Evolutionary conservation across 2,888 invertebrate species (phyloP).

Genomic region (Chymomyza amoena): DNA sequence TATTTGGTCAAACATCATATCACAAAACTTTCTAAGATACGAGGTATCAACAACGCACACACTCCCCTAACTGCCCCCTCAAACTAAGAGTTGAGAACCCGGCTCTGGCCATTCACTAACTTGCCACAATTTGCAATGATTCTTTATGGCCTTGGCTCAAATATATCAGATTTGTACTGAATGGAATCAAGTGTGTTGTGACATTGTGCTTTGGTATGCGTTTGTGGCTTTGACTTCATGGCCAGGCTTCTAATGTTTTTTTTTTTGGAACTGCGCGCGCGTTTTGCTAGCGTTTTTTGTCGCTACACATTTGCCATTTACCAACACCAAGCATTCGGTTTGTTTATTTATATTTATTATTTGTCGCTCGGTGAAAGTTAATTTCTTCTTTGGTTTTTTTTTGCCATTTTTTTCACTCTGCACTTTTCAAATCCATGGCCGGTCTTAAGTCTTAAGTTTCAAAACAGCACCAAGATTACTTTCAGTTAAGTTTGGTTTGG

Average conservation of each 20-base stretch:
- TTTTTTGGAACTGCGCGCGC: neutral
- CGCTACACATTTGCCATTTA: too few species aligned
- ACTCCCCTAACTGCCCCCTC: neutral
- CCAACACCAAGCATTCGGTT: neutral
- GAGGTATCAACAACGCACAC: neutral
- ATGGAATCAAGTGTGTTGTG: neutral
- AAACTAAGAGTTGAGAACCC: neutral
- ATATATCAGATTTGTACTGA: neutral
- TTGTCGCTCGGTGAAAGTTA: slow-evolving; percentile 46
- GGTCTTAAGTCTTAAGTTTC: slow-evolving; percentile 50
- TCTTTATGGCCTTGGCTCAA: slow-evolving; percentile 1
- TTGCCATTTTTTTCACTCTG: slow-evolving; percentile 33
- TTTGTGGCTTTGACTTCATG: neutral
- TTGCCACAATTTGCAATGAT: neutral
- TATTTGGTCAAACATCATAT: neutral
- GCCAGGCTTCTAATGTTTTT: neutral
- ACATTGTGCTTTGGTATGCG: neutral
- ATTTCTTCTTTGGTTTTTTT: slow-evolving; percentile 64
- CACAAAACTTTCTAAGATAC: slow-evolving; percentile 2
- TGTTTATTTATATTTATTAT: neutral
- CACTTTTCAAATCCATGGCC: slow-evolving; percentile 51
- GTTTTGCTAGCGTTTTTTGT: neutral
- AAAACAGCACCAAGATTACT: neutral
- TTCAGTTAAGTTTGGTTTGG: too few species aligned
- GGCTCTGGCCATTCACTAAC: neutral